Evolutionary conservation across 1,140 invertebrate species (phyloP).

Genomic region (Leptoteleia sp.): DNA sequence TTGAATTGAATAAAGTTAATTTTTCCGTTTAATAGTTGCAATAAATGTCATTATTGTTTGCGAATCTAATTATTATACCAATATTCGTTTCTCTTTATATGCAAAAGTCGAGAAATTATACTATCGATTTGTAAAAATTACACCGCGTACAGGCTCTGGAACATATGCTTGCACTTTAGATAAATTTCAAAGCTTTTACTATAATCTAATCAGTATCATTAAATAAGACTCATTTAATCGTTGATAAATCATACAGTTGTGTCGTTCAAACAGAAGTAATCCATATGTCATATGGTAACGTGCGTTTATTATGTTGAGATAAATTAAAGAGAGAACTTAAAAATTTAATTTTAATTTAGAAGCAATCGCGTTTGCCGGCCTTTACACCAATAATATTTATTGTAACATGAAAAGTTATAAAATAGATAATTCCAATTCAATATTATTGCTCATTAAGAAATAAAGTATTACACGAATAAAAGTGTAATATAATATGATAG

Average conservation of each 20-base stretch:
- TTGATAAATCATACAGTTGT: conserved; percentile 69
- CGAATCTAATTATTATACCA: conserved; percentile 5
- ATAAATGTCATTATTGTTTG: too few relatives aligned
- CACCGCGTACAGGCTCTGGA: conserved; percentile 17
- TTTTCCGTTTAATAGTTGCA: too few relatives aligned
- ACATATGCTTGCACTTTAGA: conserved; percentile 79
- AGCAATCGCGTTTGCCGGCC: too few relatives aligned
- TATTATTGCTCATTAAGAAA: too few relatives aligned
- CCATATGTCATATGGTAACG: conserved; percentile 55
- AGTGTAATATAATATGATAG: too few relatives aligned
- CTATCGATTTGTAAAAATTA: conserved; percentile 36
- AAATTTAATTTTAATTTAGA: neutral
- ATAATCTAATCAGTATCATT: conserved; percentile 79
- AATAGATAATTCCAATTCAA: too few relatives aligned
- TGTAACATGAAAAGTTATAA: too few relatives aligned
- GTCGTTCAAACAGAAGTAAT: conserved; percentile 67
- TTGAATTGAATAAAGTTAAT: too few relatives aligned
- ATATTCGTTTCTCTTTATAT: conserved; percentile 1
- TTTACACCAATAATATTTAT: too few relatives aligned
- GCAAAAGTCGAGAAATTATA: conserved; percentile 34
- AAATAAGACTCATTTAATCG: conserved; percentile 77
- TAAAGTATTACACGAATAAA: too few relatives aligned
- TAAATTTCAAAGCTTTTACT: conserved; percentile 76
- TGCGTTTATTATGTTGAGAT: conserved; percentile 40
- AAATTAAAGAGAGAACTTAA: conserved; percentile 19